Base-by-base conservation (phyloP, 2,113 vertebrate genomes). In the Dendrocopos noguchii region DNA sequence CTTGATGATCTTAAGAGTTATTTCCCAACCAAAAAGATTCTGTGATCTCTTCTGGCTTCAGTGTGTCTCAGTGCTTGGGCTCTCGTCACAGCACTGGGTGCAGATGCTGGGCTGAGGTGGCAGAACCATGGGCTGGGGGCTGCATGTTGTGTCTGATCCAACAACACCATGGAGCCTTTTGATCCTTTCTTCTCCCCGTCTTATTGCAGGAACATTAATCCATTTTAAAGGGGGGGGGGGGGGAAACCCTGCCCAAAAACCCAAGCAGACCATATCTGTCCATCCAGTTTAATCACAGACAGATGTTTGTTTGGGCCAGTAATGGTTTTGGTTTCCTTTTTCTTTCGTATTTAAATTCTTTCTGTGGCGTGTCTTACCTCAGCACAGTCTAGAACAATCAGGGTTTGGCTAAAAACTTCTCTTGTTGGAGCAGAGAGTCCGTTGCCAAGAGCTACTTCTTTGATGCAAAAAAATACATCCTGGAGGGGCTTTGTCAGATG, bases 401-500 rank as follows among this genome's bases (percentile, higher is more conserved):
- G 91, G 94, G 90, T 71, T 60, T 66, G 50, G 27, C 94, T 89
- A 10, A 67, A 95, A 71, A 21, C 79, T 88, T 90, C 84, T 47
- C 95, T 96, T 85, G 94, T 96, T 21, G 4, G 92, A 91, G 81
- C 63, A 76, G 56, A 0, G 22, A 19, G 59, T 33, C 66, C 5
- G 5, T 94, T 98, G 97, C 97, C 97, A 98, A 97, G 95, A 97
- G 95, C 95, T 95, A 70, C 96, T 96, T 83, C 96, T 97, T 97
- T 95, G 95, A 97, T 96, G 96, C 93, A 97, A 96, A 97, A 92
- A 97, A 97, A 90, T 94, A 96, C 93, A 96, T 97, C 96, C 97
- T 95, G 96, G 95, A 97, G 97, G 96, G 96, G 91, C 97, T 97
- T 97, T 94, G 96, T 97, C 97, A 97, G 95, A 97, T 97, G 96